Base-by-base conservation (phyloP, 2,888 invertebrate species). In the Tupiocoris notatus region DNA sequence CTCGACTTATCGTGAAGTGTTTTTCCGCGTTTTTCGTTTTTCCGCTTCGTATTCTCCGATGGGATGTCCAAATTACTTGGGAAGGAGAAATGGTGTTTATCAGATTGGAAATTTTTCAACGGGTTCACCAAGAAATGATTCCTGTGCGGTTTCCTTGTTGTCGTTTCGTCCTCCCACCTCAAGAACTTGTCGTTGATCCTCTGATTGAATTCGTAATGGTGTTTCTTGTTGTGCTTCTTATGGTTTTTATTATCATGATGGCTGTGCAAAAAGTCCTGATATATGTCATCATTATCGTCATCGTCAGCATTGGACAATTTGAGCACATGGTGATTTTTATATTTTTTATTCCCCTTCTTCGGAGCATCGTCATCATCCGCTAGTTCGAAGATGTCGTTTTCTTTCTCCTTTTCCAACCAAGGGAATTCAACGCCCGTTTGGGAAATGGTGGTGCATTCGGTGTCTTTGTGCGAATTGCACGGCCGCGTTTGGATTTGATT, bases 121-220 rank as follows among this genome's bases (percentile, higher is more conserved):
- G 75, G 66, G 23, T 66, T 65, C 6, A 59, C 56, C 16, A 78
- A 71, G 66, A 76, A 74, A 63, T 62, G 66, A 64, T 78, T 76
- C 57, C 74, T 74, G 21, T 77, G 76, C 17, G 76, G 77, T 54
- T 73, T 76, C 70, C 74, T 76, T 3, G 67, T 75, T 18, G 63
- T 74, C n/a, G 57, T 23, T 21, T 63, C 23, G 9, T 76, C 76
- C 21, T 68, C 68, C 68, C 67, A 76, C 20, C 59, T 59, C 22
- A 76, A 18, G 23, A 76, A 62, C 39, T 76, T 76, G 57, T 68
- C 68, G 76, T 76, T 76, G 9, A 62, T 39, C n/a, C 76, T 24
- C 22, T 76, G 76, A 12, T 68, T 68, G 61, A 67, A 61, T 12
- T 67, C 39, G 59, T 58, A 66, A 25, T 67, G 58, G 62, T 76